phyloP scores from a whole-genome alignment of 2,888 invertebrate species.

The Zaprionus lineosus region DNA sequence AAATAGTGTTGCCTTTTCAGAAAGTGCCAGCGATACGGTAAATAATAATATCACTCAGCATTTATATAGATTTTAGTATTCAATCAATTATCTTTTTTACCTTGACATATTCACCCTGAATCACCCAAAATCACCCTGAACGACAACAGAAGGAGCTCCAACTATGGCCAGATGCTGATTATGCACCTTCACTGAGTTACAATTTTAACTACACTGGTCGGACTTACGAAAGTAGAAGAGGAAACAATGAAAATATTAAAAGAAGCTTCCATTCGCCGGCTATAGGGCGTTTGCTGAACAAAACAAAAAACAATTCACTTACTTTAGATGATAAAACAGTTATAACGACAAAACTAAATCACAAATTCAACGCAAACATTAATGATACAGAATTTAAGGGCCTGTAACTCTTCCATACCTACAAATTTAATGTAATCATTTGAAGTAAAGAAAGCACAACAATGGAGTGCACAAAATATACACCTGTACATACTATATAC shows the following conservation, averaged over 20 bases:
- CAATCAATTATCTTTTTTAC: neutral
- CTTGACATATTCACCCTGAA: slow-evolving; percentile 46
- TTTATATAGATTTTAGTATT: neutral
- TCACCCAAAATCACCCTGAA: no score
- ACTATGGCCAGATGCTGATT: slow-evolving; percentile 46
- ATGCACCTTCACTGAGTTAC: slow-evolving; percentile 38
- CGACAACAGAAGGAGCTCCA: slow-evolving; percentile 28
- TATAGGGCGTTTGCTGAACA: slow-evolving; percentile 22
- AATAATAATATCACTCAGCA: neutral
- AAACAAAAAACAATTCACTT: slow-evolving; percentile 35
- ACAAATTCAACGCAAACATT: slow-evolving; percentile 38
- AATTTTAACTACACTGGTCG: slow-evolving; percentile 44
- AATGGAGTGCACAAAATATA: slow-evolving; percentile 27
- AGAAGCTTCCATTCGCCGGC: slow-evolving; percentile 18
- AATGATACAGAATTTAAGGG: slow-evolving; percentile 44
- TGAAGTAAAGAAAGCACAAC: slow-evolving; percentile 27
- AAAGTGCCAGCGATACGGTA: slow-evolving; percentile 51
- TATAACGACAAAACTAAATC: slow-evolving; percentile 24
- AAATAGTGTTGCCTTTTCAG: slow-evolving; percentile 63
- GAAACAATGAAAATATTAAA: slow-evolving; percentile 12
- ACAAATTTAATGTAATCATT: slow-evolving; percentile 5
- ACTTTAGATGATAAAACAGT: slow-evolving; percentile 19
- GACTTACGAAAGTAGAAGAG: slow-evolving; percentile 34
- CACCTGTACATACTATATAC: neutral
- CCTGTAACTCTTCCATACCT: slow-evolving; percentile 28